These are phyloP conservation scores for Chrosomus eos DNA, from an alignment of 2,797 vertebrate species.

Conservation along the genomic window DNA sequence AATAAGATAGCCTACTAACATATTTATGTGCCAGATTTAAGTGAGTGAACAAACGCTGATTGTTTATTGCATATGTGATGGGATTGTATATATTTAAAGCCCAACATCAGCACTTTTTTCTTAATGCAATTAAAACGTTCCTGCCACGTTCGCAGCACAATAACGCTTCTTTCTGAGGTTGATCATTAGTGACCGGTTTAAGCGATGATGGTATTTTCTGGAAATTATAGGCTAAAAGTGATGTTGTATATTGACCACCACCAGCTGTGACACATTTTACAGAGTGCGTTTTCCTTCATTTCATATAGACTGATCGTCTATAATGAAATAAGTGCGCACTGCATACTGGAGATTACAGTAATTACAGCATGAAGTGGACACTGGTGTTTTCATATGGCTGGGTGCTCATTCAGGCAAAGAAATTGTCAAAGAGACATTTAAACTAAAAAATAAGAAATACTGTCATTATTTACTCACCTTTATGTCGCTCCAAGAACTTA, in stretches of 20 bases:
- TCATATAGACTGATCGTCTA: conserved; percentile 45
- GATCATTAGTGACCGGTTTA: not conserved
- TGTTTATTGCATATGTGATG: conserved; percentile 19
- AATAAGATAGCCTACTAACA: not conserved
- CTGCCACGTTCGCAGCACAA: conserved; percentile 50
- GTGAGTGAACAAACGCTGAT: conserved; percentile 4
- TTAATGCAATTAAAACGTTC: not conserved
- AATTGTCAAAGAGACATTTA: not conserved
- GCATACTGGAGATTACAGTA: conserved; percentile 76
- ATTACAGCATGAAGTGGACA: conserved; percentile 65
- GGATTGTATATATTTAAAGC: not conserved
- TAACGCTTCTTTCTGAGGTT: conserved; percentile 25
- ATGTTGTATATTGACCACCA: not conserved
- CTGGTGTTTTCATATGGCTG: conserved; percentile 27
- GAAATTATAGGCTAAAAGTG: not conserved
- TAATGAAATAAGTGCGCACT: conserved; percentile 78
- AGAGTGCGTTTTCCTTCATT: conserved; percentile 41
- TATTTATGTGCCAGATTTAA: not conserved
- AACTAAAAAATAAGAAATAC: not conserved
- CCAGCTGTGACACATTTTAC: not conserved
- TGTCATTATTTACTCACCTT: not conserved
- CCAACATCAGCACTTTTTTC: conserved; percentile 16
- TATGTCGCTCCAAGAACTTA: not conserved
- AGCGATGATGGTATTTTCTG: not conserved
- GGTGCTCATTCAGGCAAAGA: not conserved